A percentile compares a stretch with the other conserved stretches of the same genome.
phyloP scores from a whole-genome alignment of 2,888 invertebrate genomes.

The Drosophila picticornis region DNA sequence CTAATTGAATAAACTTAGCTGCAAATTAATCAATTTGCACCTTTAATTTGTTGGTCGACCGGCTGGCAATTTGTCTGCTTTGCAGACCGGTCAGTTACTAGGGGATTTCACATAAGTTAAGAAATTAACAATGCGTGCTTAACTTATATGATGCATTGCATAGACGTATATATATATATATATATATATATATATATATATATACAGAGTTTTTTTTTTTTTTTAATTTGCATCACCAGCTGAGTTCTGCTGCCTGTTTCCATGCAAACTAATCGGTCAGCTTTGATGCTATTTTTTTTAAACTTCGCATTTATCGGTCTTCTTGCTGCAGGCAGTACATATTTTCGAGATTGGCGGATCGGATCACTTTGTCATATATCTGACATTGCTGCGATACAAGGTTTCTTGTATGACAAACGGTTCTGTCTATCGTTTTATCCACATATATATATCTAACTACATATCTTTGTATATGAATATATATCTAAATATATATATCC shows the following conservation, averaged over 20 bases:
- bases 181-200: neutral
- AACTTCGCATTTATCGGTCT: neutral
- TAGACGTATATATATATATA: neutral
- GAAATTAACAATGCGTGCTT: conserved; percentile 50
- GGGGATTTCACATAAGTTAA: neutral
- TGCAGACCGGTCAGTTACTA: conserved; percentile 36
- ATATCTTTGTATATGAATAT: neutral
- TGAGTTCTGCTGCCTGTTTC: neutral
- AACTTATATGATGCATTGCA: conserved; percentile 52
- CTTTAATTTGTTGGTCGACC: conserved; percentile 52
- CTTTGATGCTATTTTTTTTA: neutral
- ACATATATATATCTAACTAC: neutral
- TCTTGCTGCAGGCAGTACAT: neutral
- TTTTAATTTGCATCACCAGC: neutral
- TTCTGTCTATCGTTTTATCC: neutral
- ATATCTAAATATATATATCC: neutral
- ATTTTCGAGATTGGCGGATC: neutral
- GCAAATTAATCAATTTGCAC: conserved; percentile 68
- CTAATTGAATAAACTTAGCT: conserved; percentile 41
- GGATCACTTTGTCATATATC: neutral
- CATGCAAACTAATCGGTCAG: neutral
- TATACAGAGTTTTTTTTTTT: too few relatives aligned
- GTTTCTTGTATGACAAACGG: too few relatives aligned
- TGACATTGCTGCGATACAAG: neutral
- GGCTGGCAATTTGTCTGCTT: neutral